These are phyloP conservation scores for Nothocercus nigrocapillus DNA, from an alignment of 2,113 vertebrate species.

Conservation along the genomic window DNA sequence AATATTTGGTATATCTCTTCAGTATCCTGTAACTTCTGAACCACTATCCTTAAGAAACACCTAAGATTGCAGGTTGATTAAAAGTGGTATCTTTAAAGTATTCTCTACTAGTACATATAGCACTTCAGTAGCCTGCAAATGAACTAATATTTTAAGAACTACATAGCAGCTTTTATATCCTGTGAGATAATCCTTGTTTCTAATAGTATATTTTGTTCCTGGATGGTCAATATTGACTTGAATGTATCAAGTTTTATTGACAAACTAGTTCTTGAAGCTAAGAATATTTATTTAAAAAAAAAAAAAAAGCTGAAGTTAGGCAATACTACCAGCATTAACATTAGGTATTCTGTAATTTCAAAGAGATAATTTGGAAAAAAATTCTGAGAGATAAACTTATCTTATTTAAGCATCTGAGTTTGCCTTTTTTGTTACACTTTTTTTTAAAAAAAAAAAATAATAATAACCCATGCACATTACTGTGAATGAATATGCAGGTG, in stretches of 20 bases:
- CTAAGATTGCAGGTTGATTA: not conserved
- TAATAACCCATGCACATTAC: slow-evolving; percentile 85
- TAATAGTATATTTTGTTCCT: not conserved
- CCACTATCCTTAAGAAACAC: not conserved
- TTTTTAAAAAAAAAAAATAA: not conserved
- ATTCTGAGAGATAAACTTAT: not conserved
- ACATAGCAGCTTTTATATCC: not conserved
- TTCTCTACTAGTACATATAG: not conserved
- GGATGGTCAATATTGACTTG: not conserved
- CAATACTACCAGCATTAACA: not conserved
- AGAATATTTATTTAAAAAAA: not conserved
- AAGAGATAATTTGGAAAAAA: not conserved
- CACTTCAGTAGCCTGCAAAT: not conserved
- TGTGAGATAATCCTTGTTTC: not conserved
- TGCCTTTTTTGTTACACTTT: slow-evolving; percentile 29
- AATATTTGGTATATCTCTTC: not conserved
- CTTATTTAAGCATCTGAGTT: not conserved
- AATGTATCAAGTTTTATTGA: not conserved
- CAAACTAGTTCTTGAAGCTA: not conserved
- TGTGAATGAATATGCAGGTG: slow-evolving; percentile 79
- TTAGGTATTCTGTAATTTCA: not conserved
- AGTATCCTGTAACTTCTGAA: not conserved
- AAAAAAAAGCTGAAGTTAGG: not conserved
- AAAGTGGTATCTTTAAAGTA: not conserved
- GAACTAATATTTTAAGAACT: not conserved